These are phyloP conservation scores for Branchipolynoe longqiensis DNA, from an alignment of 2,888 invertebrate species.

Conservation along the genomic window DNA sequence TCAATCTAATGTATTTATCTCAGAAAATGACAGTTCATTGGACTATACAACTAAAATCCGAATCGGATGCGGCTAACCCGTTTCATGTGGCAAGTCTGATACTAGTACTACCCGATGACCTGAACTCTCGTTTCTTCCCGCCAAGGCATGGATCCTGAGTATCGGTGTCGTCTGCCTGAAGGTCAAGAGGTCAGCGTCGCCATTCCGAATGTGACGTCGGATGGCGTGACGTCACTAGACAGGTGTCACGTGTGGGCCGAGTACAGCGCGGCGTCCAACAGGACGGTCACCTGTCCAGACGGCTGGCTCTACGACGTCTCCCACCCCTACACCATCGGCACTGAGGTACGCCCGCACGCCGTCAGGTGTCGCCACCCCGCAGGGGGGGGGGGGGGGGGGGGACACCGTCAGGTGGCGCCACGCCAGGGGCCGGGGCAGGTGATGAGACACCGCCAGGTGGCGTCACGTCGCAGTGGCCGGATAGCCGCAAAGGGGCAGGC, in stretches of 20 bases:
- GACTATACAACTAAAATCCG: too few species aligned
- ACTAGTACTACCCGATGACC: too few species aligned
- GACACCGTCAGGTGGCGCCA: too few species aligned
- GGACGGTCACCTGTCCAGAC: constrained; percentile 1
- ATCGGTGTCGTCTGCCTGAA: constrained; percentile 50
- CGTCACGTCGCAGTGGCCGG: neutral
- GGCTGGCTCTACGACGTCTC: constrained; percentile 9
- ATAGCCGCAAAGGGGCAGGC: neutral
- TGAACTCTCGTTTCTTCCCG: too few species aligned
- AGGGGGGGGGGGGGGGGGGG: neutral
- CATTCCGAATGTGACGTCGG: neutral
- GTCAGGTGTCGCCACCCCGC: neutral
- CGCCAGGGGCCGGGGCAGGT: neutral
- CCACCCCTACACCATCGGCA: neutral
- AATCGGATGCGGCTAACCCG: too few species aligned
- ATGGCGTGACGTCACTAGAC: neutral
- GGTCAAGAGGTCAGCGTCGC: neutral
- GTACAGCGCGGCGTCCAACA: constrained; percentile 11
- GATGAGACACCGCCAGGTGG: too few species aligned
- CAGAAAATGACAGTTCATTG: too few species aligned
- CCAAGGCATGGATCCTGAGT: constrained; percentile 39
- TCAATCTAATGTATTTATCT: too few species aligned
- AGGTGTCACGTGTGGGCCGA: constrained; percentile 32
- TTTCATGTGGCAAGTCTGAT: too few species aligned
- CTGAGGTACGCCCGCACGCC: constrained; percentile 6